Base-by-base conservation (phyloP, 2,888 invertebrate genomes). In the Romanomermis culicivorax region DNA sequence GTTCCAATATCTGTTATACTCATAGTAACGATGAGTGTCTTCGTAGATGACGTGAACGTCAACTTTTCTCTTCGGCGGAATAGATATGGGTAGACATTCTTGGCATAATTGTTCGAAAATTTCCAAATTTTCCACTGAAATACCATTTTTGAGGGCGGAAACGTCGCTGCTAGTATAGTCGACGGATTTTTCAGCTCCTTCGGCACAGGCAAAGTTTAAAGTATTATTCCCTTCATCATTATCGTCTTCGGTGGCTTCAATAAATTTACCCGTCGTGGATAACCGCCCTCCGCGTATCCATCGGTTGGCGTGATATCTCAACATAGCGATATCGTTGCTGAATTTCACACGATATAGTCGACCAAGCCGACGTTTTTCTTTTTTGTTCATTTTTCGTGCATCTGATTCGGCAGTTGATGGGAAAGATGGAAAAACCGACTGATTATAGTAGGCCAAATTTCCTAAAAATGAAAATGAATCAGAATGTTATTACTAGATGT, bases 11-110 rank as follows among this genome's bases (percentile, higher is more conserved):
- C 42, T 27, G 11, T 45, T 51, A 36, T 56, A 56, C 25, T 49
- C 43, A 4, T 42, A 43, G 53, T 56, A 56, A 11, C 27, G 29
- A 2, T 42, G 2, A 14, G 56, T 56, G 51, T 56, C 56, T 50
- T 53, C 30, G 51, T 50, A 56, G 42, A 56, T n/a, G 20, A 56
- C 23, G 42, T 56, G 49, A 11, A 24, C 23, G 4, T 45, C 23
- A 23, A 36, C 17, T 36, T 36, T 36, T 7, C 36, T 7, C 17
- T 36, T 36, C 36, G 36, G 36, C 11, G 36, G 36, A 36, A 17
- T 7, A 17, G 36, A n/a, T n/a, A n/a, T n/a, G n/a, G n/a, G n/a
- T n/a, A n/a, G n/a, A n/a, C n/a, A n/a, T n/a, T n/a, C n/a, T n/a
- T n/a, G n/a, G n/a, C n/a, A n/a, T n/a, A n/a, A n/a, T n/a, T n/a